phyloP scores from a whole-genome alignment of 2,888 invertebrate genomes.

The Sminthurides aquaticus region DNA sequence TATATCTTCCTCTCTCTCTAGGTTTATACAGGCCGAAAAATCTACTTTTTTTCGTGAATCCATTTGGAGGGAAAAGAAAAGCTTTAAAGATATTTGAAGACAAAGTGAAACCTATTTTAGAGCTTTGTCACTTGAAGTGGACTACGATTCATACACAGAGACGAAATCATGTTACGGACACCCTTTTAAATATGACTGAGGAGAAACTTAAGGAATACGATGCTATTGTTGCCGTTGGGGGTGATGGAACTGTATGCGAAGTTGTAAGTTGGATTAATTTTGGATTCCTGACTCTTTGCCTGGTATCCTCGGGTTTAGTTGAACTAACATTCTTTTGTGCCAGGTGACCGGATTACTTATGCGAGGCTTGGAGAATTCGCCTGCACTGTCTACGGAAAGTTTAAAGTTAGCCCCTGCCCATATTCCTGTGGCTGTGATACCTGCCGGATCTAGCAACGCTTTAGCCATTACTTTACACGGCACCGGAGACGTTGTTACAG shows the following conservation, averaged over 20 bases:
- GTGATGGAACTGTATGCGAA: constrained; percentile 80
- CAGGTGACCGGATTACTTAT: constrained; percentile 40
- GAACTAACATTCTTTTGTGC: too few relatives aligned
- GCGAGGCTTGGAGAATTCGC: constrained; percentile 23
- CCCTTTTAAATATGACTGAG: constrained; percentile 54
- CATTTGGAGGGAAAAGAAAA: constrained; percentile 69
- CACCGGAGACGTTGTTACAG: constrained; percentile 68
- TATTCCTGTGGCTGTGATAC: constrained; percentile 34
- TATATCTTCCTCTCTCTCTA: too few relatives aligned
- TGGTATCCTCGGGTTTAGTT: neutral
- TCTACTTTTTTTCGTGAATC: constrained; percentile 72
- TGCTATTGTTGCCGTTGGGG: constrained; percentile 73
- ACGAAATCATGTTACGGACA: constrained; percentile 68
- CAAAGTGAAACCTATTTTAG: constrained; percentile 60
- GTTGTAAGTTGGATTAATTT: constrained; percentile 62
- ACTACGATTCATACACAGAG: constrained; percentile 64
- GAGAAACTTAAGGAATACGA: constrained; percentile 47
- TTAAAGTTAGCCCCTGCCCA: constrained; percentile 32
- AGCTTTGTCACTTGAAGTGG: constrained; percentile 59
- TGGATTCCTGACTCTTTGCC: constrained; percentile 43
- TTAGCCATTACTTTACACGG: constrained; percentile 72
- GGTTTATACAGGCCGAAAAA: constrained; percentile 60
- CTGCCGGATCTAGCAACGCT: constrained; percentile 51
- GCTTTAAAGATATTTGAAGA: constrained; percentile 66
- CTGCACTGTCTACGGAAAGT: constrained; percentile 25